Conservation (phyloP, 2,888 invertebrate species). For the Charanyca ferruginea region DNA sequence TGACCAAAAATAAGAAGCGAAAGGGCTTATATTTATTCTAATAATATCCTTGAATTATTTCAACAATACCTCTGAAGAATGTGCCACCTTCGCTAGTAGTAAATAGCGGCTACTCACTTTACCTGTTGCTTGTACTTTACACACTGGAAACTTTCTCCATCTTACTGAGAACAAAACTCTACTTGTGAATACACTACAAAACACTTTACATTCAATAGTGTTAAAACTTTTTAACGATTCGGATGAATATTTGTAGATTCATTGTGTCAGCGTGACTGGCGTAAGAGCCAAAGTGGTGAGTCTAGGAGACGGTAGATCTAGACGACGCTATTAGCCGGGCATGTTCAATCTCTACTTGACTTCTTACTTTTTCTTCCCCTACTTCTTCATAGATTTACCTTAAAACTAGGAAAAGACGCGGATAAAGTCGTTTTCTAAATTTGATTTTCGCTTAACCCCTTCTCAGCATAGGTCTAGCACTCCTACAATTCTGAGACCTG, state of each 20-base stretch:
- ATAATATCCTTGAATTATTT: constrained; percentile 17
- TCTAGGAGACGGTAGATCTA: constrained; percentile 88
- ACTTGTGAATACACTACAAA: constrained; percentile 57
- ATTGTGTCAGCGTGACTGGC: constrained; percentile 90
- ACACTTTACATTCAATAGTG: constrained; percentile 60
- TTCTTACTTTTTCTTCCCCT: constrained; percentile 74
- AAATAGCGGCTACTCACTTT: constrained; percentile 55
- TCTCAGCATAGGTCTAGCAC: constrained; percentile 64
- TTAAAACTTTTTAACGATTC: constrained; percentile 64
- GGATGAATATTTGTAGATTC: constrained; percentile 88
- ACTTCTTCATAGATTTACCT: constrained; percentile 69
- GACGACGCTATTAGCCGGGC: constrained; percentile 84
- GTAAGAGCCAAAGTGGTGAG: constrained; percentile 90
- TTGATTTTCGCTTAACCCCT: constrained; percentile 65
- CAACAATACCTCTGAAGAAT: constrained; percentile 31
- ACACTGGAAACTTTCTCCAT: constrained; percentile 62
- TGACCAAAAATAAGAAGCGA: too few species aligned
- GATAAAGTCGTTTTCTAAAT: constrained; percentile 53
- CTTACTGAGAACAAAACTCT: constrained; percentile 51
- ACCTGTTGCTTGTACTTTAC: constrained; percentile 67
- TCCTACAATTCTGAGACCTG: constrained; percentile 50
- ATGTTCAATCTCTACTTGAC: constrained; percentile 77
- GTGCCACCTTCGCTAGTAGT: constrained; percentile 47
- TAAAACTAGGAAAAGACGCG: constrained; percentile 53
- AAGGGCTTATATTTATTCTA: too few species aligned